Evolutionary conservation across 2,113 vertebrate species (phyloP).

Genomic region (Poeciliopsis prolifica): DNA sequence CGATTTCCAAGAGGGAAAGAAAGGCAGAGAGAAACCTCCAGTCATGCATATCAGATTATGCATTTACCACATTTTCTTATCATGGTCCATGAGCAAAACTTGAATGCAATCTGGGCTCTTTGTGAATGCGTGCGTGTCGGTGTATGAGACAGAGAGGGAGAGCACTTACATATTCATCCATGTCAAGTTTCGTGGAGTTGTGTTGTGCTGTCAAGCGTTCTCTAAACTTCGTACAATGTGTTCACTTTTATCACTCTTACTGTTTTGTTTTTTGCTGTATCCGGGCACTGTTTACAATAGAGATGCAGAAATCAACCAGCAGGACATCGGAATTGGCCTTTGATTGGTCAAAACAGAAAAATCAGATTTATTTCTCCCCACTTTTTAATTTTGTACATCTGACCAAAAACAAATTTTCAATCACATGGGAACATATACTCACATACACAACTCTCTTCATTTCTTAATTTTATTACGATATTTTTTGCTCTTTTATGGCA

Average conservation of each 20-base stretch:
- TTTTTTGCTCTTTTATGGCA: background rate
- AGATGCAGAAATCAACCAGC: background rate
- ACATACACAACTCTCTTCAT: no score
- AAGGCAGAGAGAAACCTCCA: slow-evolving; percentile 79
- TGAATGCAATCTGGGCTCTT: slow-evolving; percentile 76
- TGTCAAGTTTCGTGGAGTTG: slow-evolving; percentile 51
- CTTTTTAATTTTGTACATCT: no score
- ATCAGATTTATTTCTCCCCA: no score
- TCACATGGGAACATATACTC: no score
- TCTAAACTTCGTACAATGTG: slow-evolving; percentile 41
- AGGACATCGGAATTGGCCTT: background rate
- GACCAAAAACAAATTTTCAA: no score
- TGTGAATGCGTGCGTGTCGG: slow-evolving; percentile 71
- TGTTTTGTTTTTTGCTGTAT: background rate
- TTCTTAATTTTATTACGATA: background rate
- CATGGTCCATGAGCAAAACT: slow-evolving; percentile 77
- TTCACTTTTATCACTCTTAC: slow-evolving; percentile 26
- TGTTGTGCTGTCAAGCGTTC: slow-evolving; percentile 55
- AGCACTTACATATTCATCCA: slow-evolving; percentile 59
- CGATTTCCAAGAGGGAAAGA: slow-evolving; percentile 80
- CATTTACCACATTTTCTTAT: slow-evolving; percentile 80
- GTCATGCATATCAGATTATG: slow-evolving; percentile 84
- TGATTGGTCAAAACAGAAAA: background rate
- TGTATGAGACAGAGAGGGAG: slow-evolving; percentile 29
- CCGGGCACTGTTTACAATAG: slow-evolving; percentile 12